phyloP scores from a whole-genome alignment of 2,797 vertebrate genomes.

The Chaetophractus vellerosus region DNA sequence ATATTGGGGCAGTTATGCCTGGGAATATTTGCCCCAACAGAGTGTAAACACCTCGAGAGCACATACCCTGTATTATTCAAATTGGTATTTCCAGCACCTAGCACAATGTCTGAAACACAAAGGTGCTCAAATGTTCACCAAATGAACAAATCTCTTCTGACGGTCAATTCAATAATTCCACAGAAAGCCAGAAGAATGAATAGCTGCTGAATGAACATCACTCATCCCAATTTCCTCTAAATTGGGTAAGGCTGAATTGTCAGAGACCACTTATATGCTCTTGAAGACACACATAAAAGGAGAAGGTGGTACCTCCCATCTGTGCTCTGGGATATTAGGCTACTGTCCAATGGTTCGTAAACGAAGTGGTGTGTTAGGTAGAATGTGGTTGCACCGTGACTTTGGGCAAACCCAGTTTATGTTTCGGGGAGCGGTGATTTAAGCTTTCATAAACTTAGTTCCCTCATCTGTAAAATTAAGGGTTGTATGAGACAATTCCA shows the following conservation, averaged over 20 bases:
- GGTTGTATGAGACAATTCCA: neutral
- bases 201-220: neutral
- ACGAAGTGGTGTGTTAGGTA: neutral
- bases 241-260: neutral
- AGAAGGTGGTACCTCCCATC: neutral
- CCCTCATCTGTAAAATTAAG: neutral
- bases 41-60: neutral
- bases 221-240: neutral
- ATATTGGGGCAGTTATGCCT: rapidly evolving
- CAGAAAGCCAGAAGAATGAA: neutral
- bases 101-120: neutral
- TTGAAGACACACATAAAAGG: neutral
- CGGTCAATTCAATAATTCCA: neutral
- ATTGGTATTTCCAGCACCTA: neutral
- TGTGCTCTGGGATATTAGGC: neutral
- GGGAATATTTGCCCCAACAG: neutral
- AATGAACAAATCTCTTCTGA: neutral
- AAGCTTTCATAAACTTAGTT: neutral
- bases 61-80: rapidly evolving
- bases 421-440: neutral
- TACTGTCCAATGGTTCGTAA: neutral
- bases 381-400: neutral
- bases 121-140: neutral
- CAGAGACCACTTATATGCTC: neutral
- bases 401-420: neutral